phyloP scores from a whole-genome alignment of 2,888 invertebrate genomes.

The Cephus pulcher region DNA sequence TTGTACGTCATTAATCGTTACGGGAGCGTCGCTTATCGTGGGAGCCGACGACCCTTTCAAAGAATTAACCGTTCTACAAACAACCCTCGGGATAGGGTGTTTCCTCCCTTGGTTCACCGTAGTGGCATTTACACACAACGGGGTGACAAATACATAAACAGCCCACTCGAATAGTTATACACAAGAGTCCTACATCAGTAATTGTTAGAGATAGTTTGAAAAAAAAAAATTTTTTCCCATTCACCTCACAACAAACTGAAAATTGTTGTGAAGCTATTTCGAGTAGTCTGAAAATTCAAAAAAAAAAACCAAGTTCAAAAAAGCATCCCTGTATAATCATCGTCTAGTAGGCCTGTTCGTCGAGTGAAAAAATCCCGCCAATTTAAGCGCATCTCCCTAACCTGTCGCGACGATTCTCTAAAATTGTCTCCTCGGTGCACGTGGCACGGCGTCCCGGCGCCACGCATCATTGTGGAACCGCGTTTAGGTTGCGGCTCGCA shows the following conservation, averaged over 20 bases:
- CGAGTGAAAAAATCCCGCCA: background rate
- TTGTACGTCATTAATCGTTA: background rate
- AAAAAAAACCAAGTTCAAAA: background rate
- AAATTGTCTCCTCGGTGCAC: background rate
- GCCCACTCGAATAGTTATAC: background rate
- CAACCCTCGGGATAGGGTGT: background rate
- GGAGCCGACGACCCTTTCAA: background rate
- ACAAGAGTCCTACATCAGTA: background rate
- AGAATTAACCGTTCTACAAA: background rate
- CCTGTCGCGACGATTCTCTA: background rate
- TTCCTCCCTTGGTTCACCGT: background rate
- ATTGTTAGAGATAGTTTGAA: background rate
- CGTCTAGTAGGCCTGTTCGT: background rate
- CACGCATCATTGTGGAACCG: background rate
- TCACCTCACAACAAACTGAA: background rate
- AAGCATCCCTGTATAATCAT: background rate
- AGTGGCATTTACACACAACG: background rate
- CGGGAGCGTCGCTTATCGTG: background rate
- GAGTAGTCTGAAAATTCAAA: background rate
- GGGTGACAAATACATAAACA: background rate
- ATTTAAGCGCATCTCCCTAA: background rate
- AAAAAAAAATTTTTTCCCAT: background rate
- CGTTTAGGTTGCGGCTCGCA: background rate
- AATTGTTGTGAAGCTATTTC: background rate
- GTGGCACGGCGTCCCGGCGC: background rate